Evolutionary conservation across 1,140 invertebrate species (phyloP), one percentile per base, ranked within the genome.

Genomic region (Drosophila eugracilis): DNA sequence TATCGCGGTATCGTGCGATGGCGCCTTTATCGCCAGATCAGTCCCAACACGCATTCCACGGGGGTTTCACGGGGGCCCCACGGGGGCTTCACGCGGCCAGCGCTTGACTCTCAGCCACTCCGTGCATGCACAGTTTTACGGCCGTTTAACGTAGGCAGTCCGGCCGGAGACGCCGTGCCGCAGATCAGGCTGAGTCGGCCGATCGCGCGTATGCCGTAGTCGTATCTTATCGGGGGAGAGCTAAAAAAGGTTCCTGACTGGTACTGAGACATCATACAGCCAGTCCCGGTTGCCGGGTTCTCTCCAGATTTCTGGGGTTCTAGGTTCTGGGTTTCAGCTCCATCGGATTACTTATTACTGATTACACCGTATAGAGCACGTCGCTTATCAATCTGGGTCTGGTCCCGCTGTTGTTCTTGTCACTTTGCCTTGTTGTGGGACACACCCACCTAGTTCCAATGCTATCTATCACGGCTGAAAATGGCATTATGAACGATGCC

Each of bases 1-100:
- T 14, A 9, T n/a, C 6, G 28, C 36, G 30, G 3, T 73, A 73
- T 73, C 70, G 70, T 62, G 70, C 44, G 69, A 73, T 73, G 70
- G 58, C 69, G 69, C 57, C 69, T 48, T 73, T 73, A 73, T 73
- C 70, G 49, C 57, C 30, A 54, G 69, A 73, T 73, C 70, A 73
- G 69, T 62, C 69, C 41, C 26, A 52, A 58, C 44, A 74, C 65
- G 42, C 41, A 73, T 60, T 58, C 55, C 55, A 65, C 60, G 52
- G 48, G 36, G 52, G 21, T 55, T 77, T 53, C 81, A 85, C 81
- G 80, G 48, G 36, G 26, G 36, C 53, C 78, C 72, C 81, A 86
- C 81, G 81, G 84, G 59, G 52, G 30, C 22, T 75, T 67, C 73
- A 75, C 73, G 73, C 62, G 62, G 4, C 30, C 44, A 41, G 28